Evolutionary conservation across 2,797 vertebrate genomes (phyloP).

Genomic region (Sebastes alutus): DNA sequence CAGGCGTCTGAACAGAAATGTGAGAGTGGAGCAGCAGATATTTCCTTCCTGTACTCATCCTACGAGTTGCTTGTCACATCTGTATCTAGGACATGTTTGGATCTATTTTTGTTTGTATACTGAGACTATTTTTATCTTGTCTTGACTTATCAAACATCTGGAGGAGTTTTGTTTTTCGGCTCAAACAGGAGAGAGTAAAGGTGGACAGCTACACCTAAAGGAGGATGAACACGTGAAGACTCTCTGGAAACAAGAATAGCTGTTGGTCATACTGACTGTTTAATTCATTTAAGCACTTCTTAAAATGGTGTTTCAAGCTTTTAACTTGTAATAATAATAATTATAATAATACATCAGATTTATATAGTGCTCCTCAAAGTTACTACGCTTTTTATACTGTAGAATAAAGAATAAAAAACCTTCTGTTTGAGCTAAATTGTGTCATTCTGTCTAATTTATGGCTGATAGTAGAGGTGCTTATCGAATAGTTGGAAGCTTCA

Average conservation of each 20-base stretch:
- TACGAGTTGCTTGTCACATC: not conserved
- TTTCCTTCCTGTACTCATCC: not conserved
- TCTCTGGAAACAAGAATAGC: not conserved
- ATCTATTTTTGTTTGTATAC: constrained; percentile 42
- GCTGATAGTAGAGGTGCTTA: no score
- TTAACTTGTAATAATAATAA: no score
- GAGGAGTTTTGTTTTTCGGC: not conserved
- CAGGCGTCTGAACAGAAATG: not conserved
- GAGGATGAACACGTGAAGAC: not conserved
- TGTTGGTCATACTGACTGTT: no score
- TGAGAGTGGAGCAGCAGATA: not conserved
- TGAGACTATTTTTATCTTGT: constrained; percentile 37
- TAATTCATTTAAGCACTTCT: no score
- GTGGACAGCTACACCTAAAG: not conserved
- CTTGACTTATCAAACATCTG: constrained; percentile 10
- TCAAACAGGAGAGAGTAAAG: not conserved
- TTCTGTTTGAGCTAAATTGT: no score
- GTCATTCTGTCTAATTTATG: no score
- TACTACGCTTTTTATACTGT: no score
- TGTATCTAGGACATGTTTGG: not conserved
- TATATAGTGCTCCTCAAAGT: no score
- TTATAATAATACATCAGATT: no score
- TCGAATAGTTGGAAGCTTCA: no score
- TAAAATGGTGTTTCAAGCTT: no score
- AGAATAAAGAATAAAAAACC: no score